phyloP scores from a whole-genome alignment of 2,797 vertebrate genomes.

The Coregonus sp. region DNA sequence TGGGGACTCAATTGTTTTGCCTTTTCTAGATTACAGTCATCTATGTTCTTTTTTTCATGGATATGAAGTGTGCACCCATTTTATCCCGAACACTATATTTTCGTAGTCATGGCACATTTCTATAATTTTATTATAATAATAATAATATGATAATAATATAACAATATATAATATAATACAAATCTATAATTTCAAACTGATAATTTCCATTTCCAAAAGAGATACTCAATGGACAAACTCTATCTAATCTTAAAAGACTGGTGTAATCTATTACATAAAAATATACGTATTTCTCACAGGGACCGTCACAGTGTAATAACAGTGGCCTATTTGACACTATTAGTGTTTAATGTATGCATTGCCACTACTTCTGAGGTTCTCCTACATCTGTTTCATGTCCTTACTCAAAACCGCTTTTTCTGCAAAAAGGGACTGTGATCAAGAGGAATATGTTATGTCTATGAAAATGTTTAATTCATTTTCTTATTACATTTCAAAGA shows the following conservation, averaged over 20 bases:
- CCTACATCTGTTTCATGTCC: background rate
- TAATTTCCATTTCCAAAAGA: background rate
- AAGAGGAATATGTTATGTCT: no score
- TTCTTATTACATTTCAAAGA: no score
- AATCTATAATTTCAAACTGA: background rate
- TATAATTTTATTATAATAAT: no score
- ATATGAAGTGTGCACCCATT: background rate
- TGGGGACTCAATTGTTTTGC: no score
- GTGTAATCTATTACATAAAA: background rate
- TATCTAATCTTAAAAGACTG: background rate
- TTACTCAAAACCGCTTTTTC: background rate
- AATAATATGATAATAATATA: no score
- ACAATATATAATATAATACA: background rate
- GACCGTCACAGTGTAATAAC: background rate
- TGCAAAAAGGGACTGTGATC: background rate
- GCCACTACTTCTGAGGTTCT: background rate
- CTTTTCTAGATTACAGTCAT: background rate
- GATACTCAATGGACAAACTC: background rate
- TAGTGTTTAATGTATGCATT: background rate
- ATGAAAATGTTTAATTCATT: no score
- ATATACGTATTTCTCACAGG: background rate
- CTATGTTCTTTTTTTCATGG: background rate
- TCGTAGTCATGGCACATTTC: background rate
- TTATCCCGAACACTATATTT: background rate
- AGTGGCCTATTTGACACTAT: background rate